Evolutionary conservation across 2,797 vertebrate genomes (phyloP), one percentile per base, ranked within the genome.

Genomic region (Microctenopoma steveboyesi): DNA sequence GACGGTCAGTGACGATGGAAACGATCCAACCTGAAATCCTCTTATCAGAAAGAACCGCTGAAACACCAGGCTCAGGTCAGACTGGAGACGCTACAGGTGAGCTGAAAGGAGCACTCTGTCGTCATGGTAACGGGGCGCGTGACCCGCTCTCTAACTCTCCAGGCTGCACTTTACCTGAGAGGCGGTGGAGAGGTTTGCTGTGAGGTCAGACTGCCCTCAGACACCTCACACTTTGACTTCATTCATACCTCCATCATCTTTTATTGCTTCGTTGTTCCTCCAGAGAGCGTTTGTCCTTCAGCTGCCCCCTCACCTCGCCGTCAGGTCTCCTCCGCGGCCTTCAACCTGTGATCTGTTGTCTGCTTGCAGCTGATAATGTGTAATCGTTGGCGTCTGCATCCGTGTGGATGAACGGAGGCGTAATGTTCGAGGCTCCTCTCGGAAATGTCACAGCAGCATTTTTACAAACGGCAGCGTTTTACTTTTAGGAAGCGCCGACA

Each of bases 91-190:
- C 53, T 25, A 53, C 49, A 59, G 61, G 49, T 52, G 72, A 72
- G 59, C 37, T 60, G 69, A 59, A 22, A 59, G 64, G 5, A 63
- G 60, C 79, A 61, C 76, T 82, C 73, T 57, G 79, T 77, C 64
- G 67, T 54, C 76, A 69, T 67, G 67, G 76, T 51, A 68, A 84
- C 78, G 1, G 16, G 42, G 15, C 37, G 30, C 12, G 3, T 13
- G 47, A 56, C 27, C 12, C 16, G 13, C 3, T 15, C 52, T 55
- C 25, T n/a, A 5, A 22, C 2, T 4, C 7, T 7, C 18, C 43
- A 7, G 62, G 58, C 28, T 13, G 4, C 51, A 15, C 27, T 15
- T 27, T 63, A 9, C 59, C 64, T 27, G 53, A 8, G 53, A 15
- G 37, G 5, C 28, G 56, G 63, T 1, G 10, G 13, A 37, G 66